Evolutionary conservation across 1,140 invertebrate species (phyloP), one percentile per base, ranked within the genome.

Genomic region (Drepana arcuata): DNA sequence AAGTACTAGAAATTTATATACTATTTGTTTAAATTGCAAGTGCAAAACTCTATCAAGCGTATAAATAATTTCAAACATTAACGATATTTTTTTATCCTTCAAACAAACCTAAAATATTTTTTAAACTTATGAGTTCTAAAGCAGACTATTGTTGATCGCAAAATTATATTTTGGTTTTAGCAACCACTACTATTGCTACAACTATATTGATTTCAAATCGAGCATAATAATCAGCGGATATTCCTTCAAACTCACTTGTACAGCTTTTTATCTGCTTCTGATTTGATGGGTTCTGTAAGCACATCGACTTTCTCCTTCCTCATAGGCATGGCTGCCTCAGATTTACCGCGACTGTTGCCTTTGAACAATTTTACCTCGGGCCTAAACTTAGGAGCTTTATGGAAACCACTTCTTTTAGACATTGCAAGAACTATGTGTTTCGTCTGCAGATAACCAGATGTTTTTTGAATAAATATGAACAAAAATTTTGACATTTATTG

Each of bases 171-270:
- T n/a, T n/a, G n/a, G n/a, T n/a, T n/a, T n/a, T n/a, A n/a, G n/a
- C n/a, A n/a, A n/a, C n/a, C n/a, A n/a, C n/a, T n/a, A n/a, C n/a
- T n/a, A n/a, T n/a, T n/a, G n/a, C n/a, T n/a, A n/a, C n/a, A n/a
- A n/a, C n/a, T n/a, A n/a, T n/a, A n/a, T n/a, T n/a, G n/a, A n/a
- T n/a, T n/a, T n/a, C n/a, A n/a, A n/a, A n/a, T n/a, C n/a, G n/a
- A n/a, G n/a, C n/a, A n/a, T n/a, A n/a, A n/a, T n/a, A n/a, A n/a
- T n/a, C n/a, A n/a, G n/a, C n/a, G n/a, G n/a, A n/a, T n/a, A n/a
- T n/a, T n/a, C n/a, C n/a, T n/a, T n/a, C n/a, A 75, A 73, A 54
- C 69, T 68, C 56, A 83, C 80, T 73, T 83, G 50, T 83, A 83
- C 23, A 65, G 42, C 40, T 81, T 83, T 64, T 77, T 80, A 60